These are phyloP conservation scores for Neocrepidodera transversa DNA, from an alignment of 2,888 invertebrate species.

Conservation along the genomic window DNA sequence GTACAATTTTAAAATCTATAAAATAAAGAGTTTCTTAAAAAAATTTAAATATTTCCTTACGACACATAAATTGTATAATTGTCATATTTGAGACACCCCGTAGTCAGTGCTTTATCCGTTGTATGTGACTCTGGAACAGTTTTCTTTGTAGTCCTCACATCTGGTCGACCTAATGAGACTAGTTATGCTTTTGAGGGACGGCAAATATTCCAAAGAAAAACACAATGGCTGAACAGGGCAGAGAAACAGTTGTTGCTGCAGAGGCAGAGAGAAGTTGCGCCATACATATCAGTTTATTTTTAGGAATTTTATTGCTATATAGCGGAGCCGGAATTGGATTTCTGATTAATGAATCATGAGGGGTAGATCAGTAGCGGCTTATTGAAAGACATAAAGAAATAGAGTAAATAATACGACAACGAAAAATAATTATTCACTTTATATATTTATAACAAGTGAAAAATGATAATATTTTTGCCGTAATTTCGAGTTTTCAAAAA, in stretches of 20 bases:
- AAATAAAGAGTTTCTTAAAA: too few species aligned
- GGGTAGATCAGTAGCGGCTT: slow-evolving; percentile 2
- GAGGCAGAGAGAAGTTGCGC: slow-evolving; percentile 13
- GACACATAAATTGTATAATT: too few species aligned
- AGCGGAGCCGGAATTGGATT: slow-evolving; percentile 20
- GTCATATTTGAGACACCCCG: not conserved
- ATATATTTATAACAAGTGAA: too few species aligned
- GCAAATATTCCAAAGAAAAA: slow-evolving; percentile 28
- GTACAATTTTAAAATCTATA: too few species aligned
- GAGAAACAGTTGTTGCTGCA: slow-evolving; percentile 31
- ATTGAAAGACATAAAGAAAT: too few species aligned
- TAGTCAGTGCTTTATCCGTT: not conserved
- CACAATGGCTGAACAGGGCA: slow-evolving; percentile 32
- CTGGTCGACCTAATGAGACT: slow-evolving; percentile 40
- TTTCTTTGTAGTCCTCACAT: slow-evolving; percentile 38
- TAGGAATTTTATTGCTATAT: slow-evolving; percentile 27
- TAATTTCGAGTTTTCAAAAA: too few species aligned
- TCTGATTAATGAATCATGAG: slow-evolving; percentile 27
- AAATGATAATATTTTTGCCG: too few species aligned
- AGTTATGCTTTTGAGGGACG: slow-evolving; percentile 40
- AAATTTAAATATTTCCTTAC: too few species aligned
- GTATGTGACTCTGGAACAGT: slow-evolving; percentile 25
- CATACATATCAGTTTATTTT: slow-evolving; percentile 24
- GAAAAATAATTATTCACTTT: too few species aligned
- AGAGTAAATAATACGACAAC: too few species aligned